phyloP scores from a whole-genome alignment of 2,888 invertebrate species.

The Cosmorhoe ocellata region DNA sequence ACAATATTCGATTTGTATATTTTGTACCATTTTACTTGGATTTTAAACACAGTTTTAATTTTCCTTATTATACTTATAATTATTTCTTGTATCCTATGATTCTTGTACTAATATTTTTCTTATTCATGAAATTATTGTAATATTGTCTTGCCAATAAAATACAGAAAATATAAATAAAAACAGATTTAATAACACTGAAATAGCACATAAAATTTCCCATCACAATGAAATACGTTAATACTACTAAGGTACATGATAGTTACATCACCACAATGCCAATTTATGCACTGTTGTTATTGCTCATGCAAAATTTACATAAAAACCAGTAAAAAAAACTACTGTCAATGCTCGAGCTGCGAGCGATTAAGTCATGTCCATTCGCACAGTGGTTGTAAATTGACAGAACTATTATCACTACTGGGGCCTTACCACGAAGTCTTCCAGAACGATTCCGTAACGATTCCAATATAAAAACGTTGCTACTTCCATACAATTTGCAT shows the following conservation, averaged over 20 bases:
- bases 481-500: too few relatives aligned
- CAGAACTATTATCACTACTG: constrained; percentile 25
- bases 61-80: constrained; percentile 9
- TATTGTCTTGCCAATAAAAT: constrained; percentile 23
- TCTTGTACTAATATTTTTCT: not conserved
- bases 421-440: too few relatives aligned
- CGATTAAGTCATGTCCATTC: constrained; percentile 45
- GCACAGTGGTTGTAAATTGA: constrained; percentile 33
- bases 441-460: too few relatives aligned
- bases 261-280: constrained; percentile 57
- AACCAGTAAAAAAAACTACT: constrained; percentile 26
- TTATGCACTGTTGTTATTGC: constrained; percentile 43
- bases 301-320: constrained; percentile 27
- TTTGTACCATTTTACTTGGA: too few relatives aligned
- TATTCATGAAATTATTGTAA: constrained; percentile 6
- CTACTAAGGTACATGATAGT: constrained; percentile 62
- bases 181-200: constrained; percentile 69
- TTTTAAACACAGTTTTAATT: too few relatives aligned
- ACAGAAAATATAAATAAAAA: constrained; percentile 47
- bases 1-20: too few relatives aligned
- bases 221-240: constrained; percentile 61
- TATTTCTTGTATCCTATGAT: not conserved
- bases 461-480: too few relatives aligned
- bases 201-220: constrained; percentile 69
- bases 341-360: constrained; percentile 38